Conservation (phyloP, 2,888 invertebrate genomes). For the Luperina testacea region DNA sequence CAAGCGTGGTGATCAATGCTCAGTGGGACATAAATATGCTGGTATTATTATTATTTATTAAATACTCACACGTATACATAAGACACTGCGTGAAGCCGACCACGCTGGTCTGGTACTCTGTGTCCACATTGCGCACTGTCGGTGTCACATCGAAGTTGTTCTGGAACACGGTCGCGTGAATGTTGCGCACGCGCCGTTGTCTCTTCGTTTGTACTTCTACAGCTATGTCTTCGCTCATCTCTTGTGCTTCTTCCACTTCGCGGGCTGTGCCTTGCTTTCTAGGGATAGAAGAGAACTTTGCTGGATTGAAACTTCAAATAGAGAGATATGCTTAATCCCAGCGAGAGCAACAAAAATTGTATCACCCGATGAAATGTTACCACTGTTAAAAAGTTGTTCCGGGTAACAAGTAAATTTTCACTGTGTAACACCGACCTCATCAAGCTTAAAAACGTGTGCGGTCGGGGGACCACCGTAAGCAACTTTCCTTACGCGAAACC, state of each 20-base stretch:
- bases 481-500: no score
- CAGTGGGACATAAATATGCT: neutral
- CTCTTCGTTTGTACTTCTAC: conserved; percentile 58
- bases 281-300: neutral
- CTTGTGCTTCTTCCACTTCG: conserved; percentile 83
- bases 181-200: conserved; percentile 70
- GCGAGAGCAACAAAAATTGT: neutral
- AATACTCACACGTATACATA: conserved; percentile 85
- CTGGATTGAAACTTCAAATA: neutral
- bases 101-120: conserved; percentile 69
- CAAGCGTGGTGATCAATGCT: neutral
- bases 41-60: no score
- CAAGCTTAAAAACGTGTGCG: neutral
- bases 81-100: conserved; percentile 84
- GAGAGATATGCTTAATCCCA: neutral
- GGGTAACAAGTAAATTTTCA: neutral
- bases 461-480: no score
- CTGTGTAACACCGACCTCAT: no score
- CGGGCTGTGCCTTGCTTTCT: conserved; percentile 82
- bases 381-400: neutral
- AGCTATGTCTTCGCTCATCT: conserved; percentile 79
- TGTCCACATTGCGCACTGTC: conserved; percentile 48
- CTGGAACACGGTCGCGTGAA: conserved; percentile 76
- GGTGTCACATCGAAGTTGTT: conserved; percentile 81
- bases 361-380: neutral